Conservation (phyloP, 2,113 vertebrate genomes). For the Gallinago media region DNA sequence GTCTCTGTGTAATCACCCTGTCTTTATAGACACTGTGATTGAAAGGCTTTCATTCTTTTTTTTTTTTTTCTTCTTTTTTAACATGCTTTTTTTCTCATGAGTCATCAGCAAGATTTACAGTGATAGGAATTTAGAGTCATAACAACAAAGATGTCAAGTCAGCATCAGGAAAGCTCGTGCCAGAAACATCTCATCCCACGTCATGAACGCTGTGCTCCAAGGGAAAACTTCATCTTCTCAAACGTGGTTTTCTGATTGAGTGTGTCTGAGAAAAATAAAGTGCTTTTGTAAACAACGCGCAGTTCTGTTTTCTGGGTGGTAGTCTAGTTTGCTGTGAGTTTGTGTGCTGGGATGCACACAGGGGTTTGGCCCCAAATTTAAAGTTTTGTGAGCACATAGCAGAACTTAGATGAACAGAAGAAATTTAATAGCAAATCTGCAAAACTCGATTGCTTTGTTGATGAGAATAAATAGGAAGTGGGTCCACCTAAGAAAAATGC, state of each 20-base stretch:
- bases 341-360: background rate
- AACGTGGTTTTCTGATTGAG: background rate
- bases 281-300: background rate
- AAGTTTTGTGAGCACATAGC: background rate
- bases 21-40: background rate
- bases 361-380: background rate
- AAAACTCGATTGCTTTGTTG: background rate
- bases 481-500: background rate
- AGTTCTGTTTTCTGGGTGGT: background rate
- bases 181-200: background rate
- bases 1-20: background rate
- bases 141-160: background rate
- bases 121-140: background rate
- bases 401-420: background rate
- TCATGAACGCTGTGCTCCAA: background rate
- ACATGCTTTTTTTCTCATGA: background rate
- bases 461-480: background rate
- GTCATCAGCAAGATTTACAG: background rate
- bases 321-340: background rate
- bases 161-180: background rate
- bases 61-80: background rate
- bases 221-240: background rate
- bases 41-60: background rate
- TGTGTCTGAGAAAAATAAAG: background rate
- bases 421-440: background rate